Base-by-base conservation (phyloP, 1,140 invertebrate species). In the Dinoponera quadriceps region DNA sequence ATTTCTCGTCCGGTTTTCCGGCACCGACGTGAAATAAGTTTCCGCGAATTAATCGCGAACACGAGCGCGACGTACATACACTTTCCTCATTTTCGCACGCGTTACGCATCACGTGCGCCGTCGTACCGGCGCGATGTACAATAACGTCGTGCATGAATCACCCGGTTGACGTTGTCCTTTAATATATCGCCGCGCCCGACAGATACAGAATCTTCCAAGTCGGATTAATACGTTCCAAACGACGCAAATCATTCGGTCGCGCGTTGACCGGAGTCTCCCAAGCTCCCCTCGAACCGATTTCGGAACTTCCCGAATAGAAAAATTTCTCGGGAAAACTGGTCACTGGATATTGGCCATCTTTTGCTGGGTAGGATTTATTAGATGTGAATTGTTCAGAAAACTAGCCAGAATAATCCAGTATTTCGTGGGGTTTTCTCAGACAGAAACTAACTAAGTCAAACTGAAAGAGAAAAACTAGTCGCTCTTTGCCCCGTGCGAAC, bases 11-110 rank as follows among this genome's bases (percentile, higher is more conserved):
- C 80, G 84, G 85, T 87, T 91, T 90, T 88, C 68, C 81, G 69
- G 83, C 68, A 57, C 71, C 90, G 88, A 92, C 88, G 77, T 85
- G 87, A 89, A 90, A 89, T 92, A 91, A 91, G 90, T 91, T 91
- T 88, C 83, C 87, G 85, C 83, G 73, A 88, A 90, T 91, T 90
- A 87, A 88, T 82, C 82, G 71, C 49, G 66, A 54, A 20, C 57
- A 44, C n/a, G 13, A 29, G 13, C n/a, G 44, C 27, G 48, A 38
- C 51, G 44, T 29, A 44, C 3, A n/a, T 25, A 25, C 20, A 51
- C 29, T 69, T 84, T 74, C 33, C 27, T 74, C 18, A 9, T 29
- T 22, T 20, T 44, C 55, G 48, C 33, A 33, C 33, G 33, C 33
- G 7, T 33, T 33, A 33, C 33, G 29, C 9, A 4, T 62, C 54